phyloP scores from a whole-genome alignment of 1,140 invertebrate genomes.

The Drosophila tristis region DNA sequence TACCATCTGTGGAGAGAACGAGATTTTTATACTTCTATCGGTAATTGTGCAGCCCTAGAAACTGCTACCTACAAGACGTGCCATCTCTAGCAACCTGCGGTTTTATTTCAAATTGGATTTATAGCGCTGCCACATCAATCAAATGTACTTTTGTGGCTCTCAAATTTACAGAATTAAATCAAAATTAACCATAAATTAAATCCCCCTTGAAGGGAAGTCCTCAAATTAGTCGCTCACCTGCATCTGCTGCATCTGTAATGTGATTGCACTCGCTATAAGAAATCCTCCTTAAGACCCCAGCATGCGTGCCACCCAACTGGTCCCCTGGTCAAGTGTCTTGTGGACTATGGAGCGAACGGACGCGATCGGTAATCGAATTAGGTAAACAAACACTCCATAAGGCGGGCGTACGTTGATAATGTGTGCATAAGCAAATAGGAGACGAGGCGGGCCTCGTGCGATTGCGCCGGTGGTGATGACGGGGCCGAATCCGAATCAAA shows the following conservation, averaged over 20 bases:
- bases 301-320: slow-evolving; percentile 73
- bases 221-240: neutral
- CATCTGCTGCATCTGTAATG: slow-evolving; percentile 33
- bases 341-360: slow-evolving; percentile 78
- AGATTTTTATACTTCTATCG: too few species aligned
- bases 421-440: slow-evolving; percentile 71
- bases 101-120: too few species aligned
- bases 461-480: slow-evolving; percentile 74
- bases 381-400: slow-evolving; percentile 79
- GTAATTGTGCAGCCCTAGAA: too few species aligned
- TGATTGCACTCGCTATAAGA: slow-evolving; percentile 27
- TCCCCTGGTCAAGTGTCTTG: slow-evolving; percentile 63
- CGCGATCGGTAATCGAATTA: slow-evolving; percentile 81
- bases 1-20: too few species aligned
- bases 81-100: too few species aligned
- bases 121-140: too few species aligned
- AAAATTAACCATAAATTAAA: too few species aligned
- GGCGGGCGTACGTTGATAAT: slow-evolving; percentile 76
- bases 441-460: slow-evolving; percentile 40
- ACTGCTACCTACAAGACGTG: too few species aligned
- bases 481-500: slow-evolving; percentile 42
- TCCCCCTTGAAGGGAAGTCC: too few species aligned
- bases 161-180: too few species aligned
- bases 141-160: too few species aligned
- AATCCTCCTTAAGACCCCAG: slow-evolving; percentile 14